Evolutionary conservation across 1,140 invertebrate species (phyloP), one percentile per base, ranked within the genome.

Genomic region (Aphidius gifuensis): DNA sequence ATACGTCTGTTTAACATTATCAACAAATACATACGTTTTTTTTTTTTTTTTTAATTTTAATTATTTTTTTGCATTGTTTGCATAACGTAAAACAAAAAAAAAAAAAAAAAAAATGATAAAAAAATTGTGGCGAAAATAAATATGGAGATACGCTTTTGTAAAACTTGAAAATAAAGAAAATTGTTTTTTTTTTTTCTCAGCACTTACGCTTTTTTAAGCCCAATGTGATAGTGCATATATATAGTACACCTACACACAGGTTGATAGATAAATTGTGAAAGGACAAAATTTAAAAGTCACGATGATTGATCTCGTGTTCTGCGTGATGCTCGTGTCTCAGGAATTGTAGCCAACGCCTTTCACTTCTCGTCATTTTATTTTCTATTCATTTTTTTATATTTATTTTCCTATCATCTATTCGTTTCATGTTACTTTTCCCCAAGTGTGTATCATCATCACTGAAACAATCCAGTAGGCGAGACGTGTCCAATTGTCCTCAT

Each of bases 261-360:
- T 32, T 32, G 23, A 32, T 32, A 32, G 1, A 32, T 32, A 32
- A 32, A 32, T 32, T 32, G 23, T 32, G 23, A 32, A 32, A 32
- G 48, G 46, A n/a, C 9, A 39, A 21, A 38, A 9, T 23, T 16
- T 3, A 51, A 9, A 40, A 40, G 38, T 39, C 51, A 42, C 2
- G 47, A 48, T 62, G 61, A 62, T 62, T 62, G 61, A 62, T 62
- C 55, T 54, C 21, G 47, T 40, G 55, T 45, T 46, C 47, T 43
- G 6, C 9, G 54, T 45, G 38, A 62, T 54, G 56, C 53, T 53
- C 23, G 23, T 32, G 23, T 32, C 23, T 32, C 2, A 32, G 23
- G 4, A 32, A 32, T 32, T 32, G 1, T 32, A 32, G 23, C 23
- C 23, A 32, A 32, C 23, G 23, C 58, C 50, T 23, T 39, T 59